phyloP scores from a whole-genome alignment of 2,797 vertebrate genomes.

The Columba guinea region DNA sequence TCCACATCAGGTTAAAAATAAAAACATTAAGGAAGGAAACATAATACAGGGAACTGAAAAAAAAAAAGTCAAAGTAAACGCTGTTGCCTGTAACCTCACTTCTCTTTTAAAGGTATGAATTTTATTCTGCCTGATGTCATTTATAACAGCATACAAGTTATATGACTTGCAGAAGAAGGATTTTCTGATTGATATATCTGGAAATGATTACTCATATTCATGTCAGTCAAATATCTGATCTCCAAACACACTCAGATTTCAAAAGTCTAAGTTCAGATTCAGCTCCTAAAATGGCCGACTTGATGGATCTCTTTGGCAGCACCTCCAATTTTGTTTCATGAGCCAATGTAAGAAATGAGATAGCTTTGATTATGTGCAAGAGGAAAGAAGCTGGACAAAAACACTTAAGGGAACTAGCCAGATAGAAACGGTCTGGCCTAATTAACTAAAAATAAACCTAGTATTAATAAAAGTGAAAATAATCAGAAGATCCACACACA shows the following conservation, averaged over 20 bases:
- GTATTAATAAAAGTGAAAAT: constrained; percentile 27
- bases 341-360: not conserved
- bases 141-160: not conserved
- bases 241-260: not conserved
- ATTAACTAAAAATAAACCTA: constrained; percentile 27
- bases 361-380: not conserved
- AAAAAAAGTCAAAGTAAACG: not conserved
- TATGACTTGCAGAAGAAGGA: not conserved
- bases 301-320: not conserved
- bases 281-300: not conserved
- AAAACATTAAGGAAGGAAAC: not conserved
- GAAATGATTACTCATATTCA: not conserved
- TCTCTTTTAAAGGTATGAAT: not conserved
- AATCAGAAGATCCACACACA: not conserved
- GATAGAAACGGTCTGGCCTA: not conserved
- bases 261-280: not conserved
- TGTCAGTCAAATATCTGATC: not conserved
- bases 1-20: not conserved
- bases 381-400: not conserved
- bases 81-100: not conserved
- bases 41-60: not conserved
- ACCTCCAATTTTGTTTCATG: not conserved
- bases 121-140: not conserved
- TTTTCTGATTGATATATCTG: not conserved
- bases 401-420: not conserved